Conservation (phyloP, 2,113 vertebrate species). For the Patagioenas fasciata region DNA sequence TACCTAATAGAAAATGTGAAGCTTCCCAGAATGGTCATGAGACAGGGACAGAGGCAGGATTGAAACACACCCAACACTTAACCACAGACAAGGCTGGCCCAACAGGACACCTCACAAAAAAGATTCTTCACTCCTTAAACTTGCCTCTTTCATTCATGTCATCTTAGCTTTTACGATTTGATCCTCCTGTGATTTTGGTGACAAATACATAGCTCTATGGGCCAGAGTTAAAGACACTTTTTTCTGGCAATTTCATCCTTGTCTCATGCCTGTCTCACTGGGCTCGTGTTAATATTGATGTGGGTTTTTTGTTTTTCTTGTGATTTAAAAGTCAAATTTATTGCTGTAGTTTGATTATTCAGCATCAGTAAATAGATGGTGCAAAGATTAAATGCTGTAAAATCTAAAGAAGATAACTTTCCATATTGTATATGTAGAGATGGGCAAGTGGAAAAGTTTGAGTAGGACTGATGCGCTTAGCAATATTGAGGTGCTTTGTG, state of each 20-base stretch:
- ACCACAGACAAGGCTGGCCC: background rate
- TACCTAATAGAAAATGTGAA: background rate
- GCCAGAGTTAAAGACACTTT: background rate
- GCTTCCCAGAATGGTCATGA: background rate
- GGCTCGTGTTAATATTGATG: too few relatives aligned
- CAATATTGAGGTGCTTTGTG: background rate
- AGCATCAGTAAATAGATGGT: background rate
- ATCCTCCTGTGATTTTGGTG: background rate
- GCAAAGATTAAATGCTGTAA: background rate
- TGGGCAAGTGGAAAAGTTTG: background rate
- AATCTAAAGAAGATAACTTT: background rate
- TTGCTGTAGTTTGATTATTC: background rate
- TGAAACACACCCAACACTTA: background rate
- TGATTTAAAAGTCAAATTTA: background rate
- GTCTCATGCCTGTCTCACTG: too few relatives aligned
- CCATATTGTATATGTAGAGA: background rate
- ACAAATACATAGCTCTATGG: background rate
- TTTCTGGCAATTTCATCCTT: background rate
- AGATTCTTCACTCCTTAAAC: background rate
- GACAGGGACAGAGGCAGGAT: background rate
- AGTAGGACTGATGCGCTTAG: background rate
- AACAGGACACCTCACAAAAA: background rate
- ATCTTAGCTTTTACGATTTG: background rate
- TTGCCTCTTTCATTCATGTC: background rate
- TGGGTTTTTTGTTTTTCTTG: background rate